Base-by-base conservation (phyloP, 2,888 invertebrate species). In the Meiosimyza decipiens region DNA sequence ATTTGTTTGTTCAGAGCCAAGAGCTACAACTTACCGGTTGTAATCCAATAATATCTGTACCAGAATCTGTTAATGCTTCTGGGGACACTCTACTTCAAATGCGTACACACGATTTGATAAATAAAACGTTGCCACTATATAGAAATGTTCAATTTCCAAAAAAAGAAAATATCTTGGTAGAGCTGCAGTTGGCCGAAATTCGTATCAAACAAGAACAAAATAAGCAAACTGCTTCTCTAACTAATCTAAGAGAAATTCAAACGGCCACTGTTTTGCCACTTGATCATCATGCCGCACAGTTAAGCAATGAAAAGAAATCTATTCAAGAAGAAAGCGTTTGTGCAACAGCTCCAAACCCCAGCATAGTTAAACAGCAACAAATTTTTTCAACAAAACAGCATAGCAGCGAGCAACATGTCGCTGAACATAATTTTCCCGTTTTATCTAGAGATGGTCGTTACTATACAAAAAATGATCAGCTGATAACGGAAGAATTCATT, bases 81-180 rank as follows among this genome's bases (percentile, higher is more conserved):
- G 7, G 7, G 6, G 40, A 40, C 40, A 7, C 7, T 40, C 40
- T 50, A 9, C 12, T 64, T 12, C 50, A 64, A 50, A 64, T 50
- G 18, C 64, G 64, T 13, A 22, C 50, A 49, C 50, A 18, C 50
- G 51, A 64, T 33, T 51, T 64, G 6, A 7, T 64, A 6, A 64
- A 62, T 18, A 62, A 40, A 62, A 49, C 40, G n/a, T 47, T 62
- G n/a, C 62, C 62, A 15, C n/a, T 50, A 50, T 50, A 50, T 50
- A 50, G 52, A 33, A 68, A 50, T 15, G 57, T 68, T 11, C 69
- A 59, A 28, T 28, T 70, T 15, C 70, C 70, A 3, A 70, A 70
- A 15, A 70, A 70, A 18, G 62, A 70, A 2, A 52, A 18, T 16
- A 70, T 70, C 22, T 47, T 70, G 62, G 13, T 54, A 2, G 70